Evolutionary conservation across 1,140 invertebrate species (phyloP).

Genomic region (Grapholita molesta): DNA sequence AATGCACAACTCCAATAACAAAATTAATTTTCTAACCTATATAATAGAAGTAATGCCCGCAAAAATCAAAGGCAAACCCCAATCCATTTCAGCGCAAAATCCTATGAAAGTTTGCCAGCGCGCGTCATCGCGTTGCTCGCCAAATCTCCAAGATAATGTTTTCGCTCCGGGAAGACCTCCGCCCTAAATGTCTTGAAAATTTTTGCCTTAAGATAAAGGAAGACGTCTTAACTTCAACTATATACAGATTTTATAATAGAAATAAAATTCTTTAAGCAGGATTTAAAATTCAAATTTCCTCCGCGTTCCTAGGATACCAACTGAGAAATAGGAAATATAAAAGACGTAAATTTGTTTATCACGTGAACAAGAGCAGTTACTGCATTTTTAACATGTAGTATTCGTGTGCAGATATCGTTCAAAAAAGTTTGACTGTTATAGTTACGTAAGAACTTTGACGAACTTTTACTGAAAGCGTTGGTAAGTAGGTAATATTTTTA

Average conservation of each 20-base stretch:
- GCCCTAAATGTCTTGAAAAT: constrained; percentile 40
- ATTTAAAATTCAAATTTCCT: neutral
- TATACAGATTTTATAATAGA: constrained; percentile 8
- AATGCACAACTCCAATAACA: neutral
- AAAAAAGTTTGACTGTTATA: neutral
- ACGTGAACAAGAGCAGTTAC: neutral
- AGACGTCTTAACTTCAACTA: constrained; percentile 35
- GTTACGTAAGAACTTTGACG: neutral
- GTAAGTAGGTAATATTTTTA: neutral
- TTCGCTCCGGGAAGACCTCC: constrained; percentile 28
- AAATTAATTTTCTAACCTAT: neutral
- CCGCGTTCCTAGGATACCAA: neutral
- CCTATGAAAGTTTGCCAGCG: constrained; percentile 27
- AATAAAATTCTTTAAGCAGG: constrained; percentile 5
- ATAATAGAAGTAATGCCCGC: neutral
- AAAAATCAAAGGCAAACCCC: neutral
- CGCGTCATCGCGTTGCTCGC: constrained; percentile 29
- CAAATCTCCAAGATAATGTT: constrained; percentile 48
- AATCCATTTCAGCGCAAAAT: constrained; percentile 7
- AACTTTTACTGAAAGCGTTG: neutral
- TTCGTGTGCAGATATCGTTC: neutral
- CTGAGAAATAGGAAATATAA: neutral
- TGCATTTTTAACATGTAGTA: neutral
- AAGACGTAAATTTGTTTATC: neutral
- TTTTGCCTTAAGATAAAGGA: constrained; percentile 42